Evolutionary conservation across 2,797 vertebrate species (phyloP).

Genomic region (Potorous gilbertii): DNA sequence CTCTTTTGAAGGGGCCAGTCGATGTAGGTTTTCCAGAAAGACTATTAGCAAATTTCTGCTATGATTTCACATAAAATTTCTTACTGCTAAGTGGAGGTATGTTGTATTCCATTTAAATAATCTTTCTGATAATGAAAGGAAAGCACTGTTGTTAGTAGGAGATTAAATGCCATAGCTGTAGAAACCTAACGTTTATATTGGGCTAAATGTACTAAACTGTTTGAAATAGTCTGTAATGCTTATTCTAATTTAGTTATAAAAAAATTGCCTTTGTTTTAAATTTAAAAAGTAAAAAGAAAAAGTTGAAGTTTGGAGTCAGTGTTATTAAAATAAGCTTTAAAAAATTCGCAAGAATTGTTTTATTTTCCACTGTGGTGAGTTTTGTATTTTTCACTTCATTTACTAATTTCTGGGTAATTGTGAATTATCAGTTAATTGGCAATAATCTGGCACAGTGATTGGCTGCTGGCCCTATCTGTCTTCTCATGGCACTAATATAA

Average conservation of each 20-base stretch:
- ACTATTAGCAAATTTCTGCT: conserved; percentile 65
- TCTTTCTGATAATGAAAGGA: conserved; percentile 64
- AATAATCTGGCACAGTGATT: conserved; percentile 77
- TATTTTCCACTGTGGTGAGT: conserved; percentile 66
- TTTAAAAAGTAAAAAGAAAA: conserved; percentile 25
- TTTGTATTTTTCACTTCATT: conserved; percentile 77
- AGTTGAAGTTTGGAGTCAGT: conserved; percentile 12
- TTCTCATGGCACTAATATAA: conserved; percentile 67
- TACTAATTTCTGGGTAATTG: conserved; percentile 78
- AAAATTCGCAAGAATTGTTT: conserved; percentile 70
- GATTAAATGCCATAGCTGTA: not conserved
- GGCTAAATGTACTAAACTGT: not conserved
- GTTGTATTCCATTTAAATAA: conserved; percentile 21
- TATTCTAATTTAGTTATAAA: conserved; percentile 36
- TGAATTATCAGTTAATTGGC: conserved; percentile 66
- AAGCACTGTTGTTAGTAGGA: conserved; percentile 56
- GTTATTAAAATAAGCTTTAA: conserved; percentile 66
- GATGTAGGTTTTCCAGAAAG: conserved; percentile 52
- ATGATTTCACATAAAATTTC: conserved; percentile 35
- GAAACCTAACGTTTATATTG: not conserved
- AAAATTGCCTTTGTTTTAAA: conserved; percentile 28
- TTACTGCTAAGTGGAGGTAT: conserved; percentile 55
- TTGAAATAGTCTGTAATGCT: not conserved
- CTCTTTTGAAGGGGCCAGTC: conserved; percentile 59
- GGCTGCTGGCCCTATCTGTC: conserved; percentile 75